phyloP scores from a whole-genome alignment of 2,888 invertebrate species.

The Dryomyza anilis region DNA sequence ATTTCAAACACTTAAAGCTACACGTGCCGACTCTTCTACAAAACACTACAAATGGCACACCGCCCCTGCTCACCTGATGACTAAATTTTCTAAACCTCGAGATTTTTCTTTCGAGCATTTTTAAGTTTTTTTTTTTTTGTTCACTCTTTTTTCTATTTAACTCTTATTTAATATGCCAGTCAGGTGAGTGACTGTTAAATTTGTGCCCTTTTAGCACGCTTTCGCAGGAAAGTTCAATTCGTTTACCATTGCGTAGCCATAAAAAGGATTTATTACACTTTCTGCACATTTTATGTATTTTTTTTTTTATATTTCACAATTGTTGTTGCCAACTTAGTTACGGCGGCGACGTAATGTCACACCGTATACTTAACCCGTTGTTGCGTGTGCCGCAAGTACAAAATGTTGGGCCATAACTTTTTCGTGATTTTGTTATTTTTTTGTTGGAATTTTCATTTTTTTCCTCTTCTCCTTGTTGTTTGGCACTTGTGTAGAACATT shows the following conservation, averaged over 20 bases:
- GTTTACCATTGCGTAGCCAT: not conserved
- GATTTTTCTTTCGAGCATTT: too few species aligned
- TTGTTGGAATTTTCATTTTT: not conserved
- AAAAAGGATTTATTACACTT: constrained; percentile 14
- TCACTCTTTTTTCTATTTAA: too few species aligned
- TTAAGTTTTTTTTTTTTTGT: too few species aligned
- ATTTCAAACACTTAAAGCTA: too few species aligned
- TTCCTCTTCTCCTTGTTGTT: not conserved
- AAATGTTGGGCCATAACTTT: not conserved
- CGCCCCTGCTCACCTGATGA: too few species aligned
- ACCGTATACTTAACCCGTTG: not conserved
- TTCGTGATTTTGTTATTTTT: not conserved
- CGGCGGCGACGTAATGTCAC: not conserved
- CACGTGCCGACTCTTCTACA: too few species aligned
- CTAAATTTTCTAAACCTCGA: too few species aligned
- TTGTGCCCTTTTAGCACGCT: not conserved
- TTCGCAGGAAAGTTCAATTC: not conserved
- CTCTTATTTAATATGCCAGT: constrained; percentile 3
- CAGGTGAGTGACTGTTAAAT: not conserved
- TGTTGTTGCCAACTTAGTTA: not conserved
- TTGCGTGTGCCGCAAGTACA: not conserved
- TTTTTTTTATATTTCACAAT: not conserved
- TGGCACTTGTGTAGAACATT: not conserved
- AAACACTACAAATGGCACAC: too few species aligned
- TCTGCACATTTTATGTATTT: not conserved